Evolutionary conservation across 2,888 invertebrate genomes (phyloP).

Genomic region (Pseudanteris insignis): DNA sequence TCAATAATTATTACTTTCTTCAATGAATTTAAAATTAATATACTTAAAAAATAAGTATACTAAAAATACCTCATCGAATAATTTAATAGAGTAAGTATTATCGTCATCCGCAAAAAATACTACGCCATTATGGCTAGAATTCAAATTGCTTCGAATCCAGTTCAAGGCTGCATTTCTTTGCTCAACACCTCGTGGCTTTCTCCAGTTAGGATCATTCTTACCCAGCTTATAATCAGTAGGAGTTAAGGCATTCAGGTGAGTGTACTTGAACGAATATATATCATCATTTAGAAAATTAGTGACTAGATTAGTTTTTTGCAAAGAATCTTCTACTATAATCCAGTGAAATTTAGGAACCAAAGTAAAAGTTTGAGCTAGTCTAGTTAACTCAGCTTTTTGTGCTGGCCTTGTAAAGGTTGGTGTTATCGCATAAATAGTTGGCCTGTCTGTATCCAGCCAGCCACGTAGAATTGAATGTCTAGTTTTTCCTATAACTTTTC

Average conservation of each 20-base stretch:
- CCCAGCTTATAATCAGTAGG: conserved; percentile 76
- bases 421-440: conserved; percentile 89
- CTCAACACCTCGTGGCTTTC: conserved; percentile 86
- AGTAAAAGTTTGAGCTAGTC: conserved; percentile 87
- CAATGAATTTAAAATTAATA: conserved; percentile 1
- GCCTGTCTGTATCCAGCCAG: conserved; percentile 63
- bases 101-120: conserved; percentile 98
- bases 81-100: conserved; percentile 88
- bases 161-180: conserved; percentile 87
- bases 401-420: conserved; percentile 89
- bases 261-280: conserved; percentile 70
- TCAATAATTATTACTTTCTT: background rate
- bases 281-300: conserved; percentile 76
- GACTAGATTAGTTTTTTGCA: conserved; percentile 76
- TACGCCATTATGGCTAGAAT: conserved; percentile 74
- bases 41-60: conserved; percentile 19
- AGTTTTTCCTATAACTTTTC: conserved; percentile 12
- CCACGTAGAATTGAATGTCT: conserved; percentile 7
- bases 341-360: conserved; percentile 89
- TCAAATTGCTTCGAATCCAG: conserved; percentile 79
- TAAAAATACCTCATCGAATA: conserved; percentile 92
- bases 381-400: conserved; percentile 93
- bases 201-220: conserved; percentile 77
- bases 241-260: conserved; percentile 77
- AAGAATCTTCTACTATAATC: conserved; percentile 91